Conservation (phyloP, 2,888 invertebrate genomes). For the Chouioia cunea region DNA sequence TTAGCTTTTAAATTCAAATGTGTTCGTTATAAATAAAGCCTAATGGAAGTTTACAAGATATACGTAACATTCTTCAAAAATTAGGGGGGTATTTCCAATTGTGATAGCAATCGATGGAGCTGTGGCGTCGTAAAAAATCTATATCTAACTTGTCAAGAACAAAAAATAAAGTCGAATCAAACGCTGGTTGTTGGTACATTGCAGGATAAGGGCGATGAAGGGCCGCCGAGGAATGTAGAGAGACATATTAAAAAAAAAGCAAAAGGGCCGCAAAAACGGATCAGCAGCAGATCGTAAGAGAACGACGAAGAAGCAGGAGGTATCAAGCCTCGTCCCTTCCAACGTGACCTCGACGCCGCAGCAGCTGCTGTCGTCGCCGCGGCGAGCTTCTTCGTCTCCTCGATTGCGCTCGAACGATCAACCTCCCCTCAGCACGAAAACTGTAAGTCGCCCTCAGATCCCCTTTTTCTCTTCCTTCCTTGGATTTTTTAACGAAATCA, state of each 20-base stretch:
- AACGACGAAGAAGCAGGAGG: conserved; percentile 10
- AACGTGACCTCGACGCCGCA: conserved; percentile 45
- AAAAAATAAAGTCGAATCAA: neutral
- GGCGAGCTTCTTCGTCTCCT: conserved; percentile 11
- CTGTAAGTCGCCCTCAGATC: conserved; percentile 46
- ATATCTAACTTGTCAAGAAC: too few species aligned
- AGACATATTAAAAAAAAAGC: conserved; percentile 19
- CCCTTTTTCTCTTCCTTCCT: too few species aligned
- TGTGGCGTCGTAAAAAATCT: too few species aligned
- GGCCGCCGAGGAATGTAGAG: conserved; percentile 60
- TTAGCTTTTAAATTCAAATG: too few species aligned
- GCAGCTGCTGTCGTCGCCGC: neutral
- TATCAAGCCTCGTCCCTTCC: conserved; percentile 45
- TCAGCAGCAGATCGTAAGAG: conserved; percentile 49
- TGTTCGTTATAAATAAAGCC: too few species aligned
- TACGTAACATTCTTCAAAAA: too few species aligned
- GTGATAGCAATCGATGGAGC: too few species aligned
- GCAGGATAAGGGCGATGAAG: conserved; percentile 57
- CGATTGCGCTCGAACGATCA: conserved; percentile 30
- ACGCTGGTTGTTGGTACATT: too few species aligned
- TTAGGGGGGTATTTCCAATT: too few species aligned
- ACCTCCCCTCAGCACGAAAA: conserved; percentile 50
- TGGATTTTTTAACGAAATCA: too few species aligned
- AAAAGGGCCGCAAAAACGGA: conserved; percentile 53
- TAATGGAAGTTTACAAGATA: too few species aligned